Evolutionary conservation across 2,113 vertebrate genomes (phyloP).

Genomic region (Sprattus sprattus): DNA sequence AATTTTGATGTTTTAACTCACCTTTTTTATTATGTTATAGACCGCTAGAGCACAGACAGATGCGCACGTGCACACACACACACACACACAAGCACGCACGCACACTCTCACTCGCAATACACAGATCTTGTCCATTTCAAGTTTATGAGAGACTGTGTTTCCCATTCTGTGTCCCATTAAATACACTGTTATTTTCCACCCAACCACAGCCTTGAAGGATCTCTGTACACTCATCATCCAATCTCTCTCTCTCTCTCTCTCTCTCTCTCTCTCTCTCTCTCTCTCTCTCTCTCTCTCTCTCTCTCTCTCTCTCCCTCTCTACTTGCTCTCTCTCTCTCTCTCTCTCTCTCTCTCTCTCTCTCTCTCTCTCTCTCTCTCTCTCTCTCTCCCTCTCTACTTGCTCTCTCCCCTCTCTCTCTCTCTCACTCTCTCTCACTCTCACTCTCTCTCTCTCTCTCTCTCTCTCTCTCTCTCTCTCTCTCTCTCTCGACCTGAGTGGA

Average conservation of each 20-base stretch:
- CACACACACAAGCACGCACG: not conserved
- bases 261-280: not conserved
- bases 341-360: not conserved
- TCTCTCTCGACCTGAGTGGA: no score
- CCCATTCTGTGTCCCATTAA: conserved; percentile 22
- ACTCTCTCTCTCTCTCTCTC: not conserved
- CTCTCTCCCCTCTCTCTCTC: not conserved
- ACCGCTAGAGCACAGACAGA: not conserved
- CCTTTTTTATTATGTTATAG: not conserved
- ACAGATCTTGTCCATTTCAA: conserved; percentile 7
- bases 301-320: not conserved
- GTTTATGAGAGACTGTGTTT: not conserved
- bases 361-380: not conserved
- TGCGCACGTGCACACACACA: not conserved
- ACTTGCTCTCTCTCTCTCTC: no score
- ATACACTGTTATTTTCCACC: conserved; percentile 20
- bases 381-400: no score
- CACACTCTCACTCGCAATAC: not conserved
- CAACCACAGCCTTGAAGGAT: not conserved
- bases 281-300: not conserved
- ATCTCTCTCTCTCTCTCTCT: not conserved
- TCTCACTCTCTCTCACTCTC: no score
- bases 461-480: conserved; percentile 8
- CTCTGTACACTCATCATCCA: not conserved
- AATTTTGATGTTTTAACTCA: conserved; percentile 12